Evolutionary conservation across 1,140 invertebrate genomes (phyloP), one percentile per base, ranked within the genome.

Genomic region (Potamilus streckersoni): DNA sequence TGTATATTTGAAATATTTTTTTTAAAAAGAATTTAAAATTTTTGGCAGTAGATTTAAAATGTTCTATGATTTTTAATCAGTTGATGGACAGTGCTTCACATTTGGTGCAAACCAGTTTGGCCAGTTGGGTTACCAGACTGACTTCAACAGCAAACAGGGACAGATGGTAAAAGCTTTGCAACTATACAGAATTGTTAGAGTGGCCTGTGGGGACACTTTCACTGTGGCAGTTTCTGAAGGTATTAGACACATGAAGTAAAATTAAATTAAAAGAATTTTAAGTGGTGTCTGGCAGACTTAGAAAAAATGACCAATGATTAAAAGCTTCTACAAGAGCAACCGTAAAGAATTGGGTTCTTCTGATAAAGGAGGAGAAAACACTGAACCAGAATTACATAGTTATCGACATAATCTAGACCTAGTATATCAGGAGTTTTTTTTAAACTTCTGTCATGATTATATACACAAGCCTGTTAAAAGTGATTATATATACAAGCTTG

Each of bases 151-250:
- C 69, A 76, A 86, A 67, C 76, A 79, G 27, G 87, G 86, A 56
- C 73, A 76, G 13, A 77, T 78, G 59, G 81, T 90, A 14, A 67
- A 75, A 62, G 64, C 80, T 5, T 70, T 88, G 31, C 73, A 80
- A 20, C 61, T 73, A 23, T 69, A 80, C 15, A 84, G 82, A 66
- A 78, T 89, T 38, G 73, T 81, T 38, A 78, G 75, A 64, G 81
- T 90, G 16, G 85, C 85, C 63, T 94, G 93, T 90, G 93, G 93
- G 38, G 92, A 93, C 73, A 93, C 93, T 13, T 95, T 93, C 80
- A 94, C 93, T 12, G 89, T 94, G 16, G 92, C 93, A 59, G 91
- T 91, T 20, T 93, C 93, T 12, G 89, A 86, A 76, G 85, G 88
- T 88, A 82, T 69, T 72, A 71, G 58, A 17, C 14, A 58, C 14